Conservation (phyloP, 2,113 vertebrate species). For the Monopterus albus region DNA sequence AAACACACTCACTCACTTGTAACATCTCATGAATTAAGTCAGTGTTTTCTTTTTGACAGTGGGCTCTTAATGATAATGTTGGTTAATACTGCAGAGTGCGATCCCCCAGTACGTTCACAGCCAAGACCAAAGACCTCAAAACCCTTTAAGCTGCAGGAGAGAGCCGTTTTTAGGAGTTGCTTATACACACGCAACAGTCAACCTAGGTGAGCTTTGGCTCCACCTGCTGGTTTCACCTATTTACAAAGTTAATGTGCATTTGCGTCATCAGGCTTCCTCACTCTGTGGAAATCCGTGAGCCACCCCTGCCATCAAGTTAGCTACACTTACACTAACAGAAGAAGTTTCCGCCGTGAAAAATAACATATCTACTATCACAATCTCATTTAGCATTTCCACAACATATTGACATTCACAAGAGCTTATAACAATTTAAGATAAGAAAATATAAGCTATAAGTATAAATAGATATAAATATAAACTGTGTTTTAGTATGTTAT, state of each 20-base stretch:
- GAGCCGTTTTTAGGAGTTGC: not conserved
- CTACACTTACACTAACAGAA: not conserved
- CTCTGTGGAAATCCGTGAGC: conserved; percentile 21
- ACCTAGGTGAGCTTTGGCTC: conserved; percentile 4
- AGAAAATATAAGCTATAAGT: too few relatives aligned
- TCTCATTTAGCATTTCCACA: too few relatives aligned
- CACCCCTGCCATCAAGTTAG: too few relatives aligned
- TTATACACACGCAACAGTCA: too few relatives aligned
- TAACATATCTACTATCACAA: too few relatives aligned
- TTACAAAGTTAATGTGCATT: not conserved
- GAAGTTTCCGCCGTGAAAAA: conserved; percentile 13
- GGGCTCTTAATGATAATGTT: conserved; percentile 11
- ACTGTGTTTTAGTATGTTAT: too few relatives aligned
- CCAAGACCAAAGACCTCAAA: not conserved
- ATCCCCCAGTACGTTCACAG: not conserved
- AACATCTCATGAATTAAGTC: not conserved
- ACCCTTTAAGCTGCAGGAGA: conserved; percentile 10
- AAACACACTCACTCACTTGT: not conserved
- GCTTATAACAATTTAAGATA: too few relatives aligned
- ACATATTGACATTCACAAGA: too few relatives aligned
- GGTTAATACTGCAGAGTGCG: not conserved
- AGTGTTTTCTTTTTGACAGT: not conserved
- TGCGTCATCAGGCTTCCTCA: conserved; percentile 49
- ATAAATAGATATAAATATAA: too few relatives aligned
- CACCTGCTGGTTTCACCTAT: conserved; percentile 4